phyloP scores from a whole-genome alignment of 1,140 invertebrate species.

The Conus ventricosus region DNA sequence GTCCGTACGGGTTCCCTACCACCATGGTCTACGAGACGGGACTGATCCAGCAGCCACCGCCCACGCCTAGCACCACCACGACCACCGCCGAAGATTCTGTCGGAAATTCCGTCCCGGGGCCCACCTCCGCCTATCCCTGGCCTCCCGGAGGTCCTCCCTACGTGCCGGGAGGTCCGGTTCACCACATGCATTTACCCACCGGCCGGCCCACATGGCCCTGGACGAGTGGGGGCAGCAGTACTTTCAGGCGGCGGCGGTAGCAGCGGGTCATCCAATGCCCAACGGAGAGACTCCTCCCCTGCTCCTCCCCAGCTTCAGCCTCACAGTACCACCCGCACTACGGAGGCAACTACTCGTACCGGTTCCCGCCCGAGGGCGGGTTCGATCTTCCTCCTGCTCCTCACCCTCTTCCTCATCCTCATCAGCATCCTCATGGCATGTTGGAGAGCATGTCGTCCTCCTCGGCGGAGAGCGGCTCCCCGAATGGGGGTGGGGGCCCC shows the following conservation, averaged over 20 bases:
- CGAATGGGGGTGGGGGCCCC: background rate
- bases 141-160: background rate
- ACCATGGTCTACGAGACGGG: background rate
- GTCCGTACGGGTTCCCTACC: background rate
- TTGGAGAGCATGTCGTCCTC: background rate
- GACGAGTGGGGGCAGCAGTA: conserved; percentile 35
- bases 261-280: background rate
- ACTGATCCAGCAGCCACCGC: background rate
- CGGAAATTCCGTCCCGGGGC: background rate
- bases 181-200: background rate
- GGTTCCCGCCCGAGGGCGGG: background rate
- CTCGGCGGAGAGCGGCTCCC: conserved; percentile 23
- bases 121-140: background rate
- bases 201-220: conserved; percentile 23
- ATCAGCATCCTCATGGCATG: background rate
- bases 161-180: background rate
- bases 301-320: too few species aligned
- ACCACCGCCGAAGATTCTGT: background rate
- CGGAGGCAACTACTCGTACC: conserved; percentile 14
- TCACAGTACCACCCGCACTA: conserved; percentile 12
- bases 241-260: background rate
- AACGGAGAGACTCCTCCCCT: conserved; percentile 1
- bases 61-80: background rate
- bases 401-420: background rate
- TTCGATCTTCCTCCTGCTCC: background rate